Evolutionary conservation across 1,140 invertebrate species (phyloP), one percentile per base, ranked within the genome.

Genomic region (Hormaphis cornu): DNA sequence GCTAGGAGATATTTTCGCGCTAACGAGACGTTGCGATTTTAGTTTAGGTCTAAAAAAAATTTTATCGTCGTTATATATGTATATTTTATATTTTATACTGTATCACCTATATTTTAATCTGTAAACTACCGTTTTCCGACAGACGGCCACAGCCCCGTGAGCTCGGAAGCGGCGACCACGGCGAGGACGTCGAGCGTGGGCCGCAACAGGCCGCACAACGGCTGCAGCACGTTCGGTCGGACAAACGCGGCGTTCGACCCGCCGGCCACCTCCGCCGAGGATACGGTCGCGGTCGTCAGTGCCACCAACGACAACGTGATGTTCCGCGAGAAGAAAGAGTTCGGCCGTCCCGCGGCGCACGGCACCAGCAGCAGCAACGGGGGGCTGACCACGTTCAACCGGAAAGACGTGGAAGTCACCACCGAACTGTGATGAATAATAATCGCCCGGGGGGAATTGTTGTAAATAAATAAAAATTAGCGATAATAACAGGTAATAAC

Each of bases 251-350:
- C 26, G 12, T 66, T 48, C 18, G 61, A 66, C 2, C 28, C 61
- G 28, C 18, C 42, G 12, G 61, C 7, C 28, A 28, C 61, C 1
- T 2, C 30, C 7, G 28, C 44, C 1, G 7, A 28, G 12, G 28
- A 37, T 3, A 28, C 28, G n/a, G 18, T 9, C 30, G 30, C 30
- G 7, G 54, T 58, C 74, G 75, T 85, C 44, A 88, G 86, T 78
- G 82, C 84, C 9, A 86, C 86, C 42, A 91, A 92, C 75, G 89
- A 91, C 69, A 92, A 93, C 75, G 89, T 92, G 5, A 89, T 86
- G 35, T 93, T 93, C 77, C 83, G 87, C 71, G 85, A 86, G 75
- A 90, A 90, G 6, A 66, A 66, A 14, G 61, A 66, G 16, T 66
- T 66, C 14, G 61, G 61, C 16, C 40, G 61, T 30, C 61, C 61